Base-by-base conservation (phyloP, 53 echinoderm and acorn worm species). In the Paracentrotus lividus region DNA sequence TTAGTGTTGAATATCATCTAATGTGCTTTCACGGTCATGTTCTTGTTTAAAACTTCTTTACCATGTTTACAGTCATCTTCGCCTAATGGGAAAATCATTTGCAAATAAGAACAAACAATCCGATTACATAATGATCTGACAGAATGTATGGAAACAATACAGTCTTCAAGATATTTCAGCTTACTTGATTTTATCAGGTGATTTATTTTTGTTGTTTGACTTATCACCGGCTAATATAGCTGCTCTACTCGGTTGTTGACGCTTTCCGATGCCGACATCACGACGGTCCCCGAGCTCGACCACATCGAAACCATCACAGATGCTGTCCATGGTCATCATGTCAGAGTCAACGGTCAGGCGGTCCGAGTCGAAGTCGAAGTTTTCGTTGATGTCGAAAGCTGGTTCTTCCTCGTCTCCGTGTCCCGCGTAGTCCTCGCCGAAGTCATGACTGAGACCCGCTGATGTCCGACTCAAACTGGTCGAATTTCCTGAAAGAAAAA, bases 361-460 rank as follows among this genome's bases (percentile, higher is more conserved):
- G 24, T 92, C 92, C 18, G 92, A 92, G 42, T 92, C 92, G 92
- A 78, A 92, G 81, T 92, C 92, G 59, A 92, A 92, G 81, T 92
- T 92, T n/a, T 92, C 92, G 59, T 92, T 92, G 92, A 92, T 78
- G 59, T 92, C 92, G 81, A 92, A 92, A 42, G 58, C 78, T 4
- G 77, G 56, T 43, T 26, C 89, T 10, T 49, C n/a, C 21, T 81
- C 92, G 15, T 51, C 68, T 40, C 18, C 88, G 5, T 90, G 66
- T 47, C 47, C 44, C 0, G 45, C 42, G 44, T 81, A 47, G 16
- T 81, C 81, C 1, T 81, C 81, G 24, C 3, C 81, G 26, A 81
- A 81, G 6, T 81, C 81, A n/a, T 81, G 81, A 6, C 81, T 81
- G n/a, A 81, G 45, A 24, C 81, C 81, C 0, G 81, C 81, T 12